Percentiles rank a stretch among this genome's conserved stretches.
Evolutionary conservation across 2,113 vertebrate species (phyloP).

Genomic region (Pithys albifrons): DNA sequence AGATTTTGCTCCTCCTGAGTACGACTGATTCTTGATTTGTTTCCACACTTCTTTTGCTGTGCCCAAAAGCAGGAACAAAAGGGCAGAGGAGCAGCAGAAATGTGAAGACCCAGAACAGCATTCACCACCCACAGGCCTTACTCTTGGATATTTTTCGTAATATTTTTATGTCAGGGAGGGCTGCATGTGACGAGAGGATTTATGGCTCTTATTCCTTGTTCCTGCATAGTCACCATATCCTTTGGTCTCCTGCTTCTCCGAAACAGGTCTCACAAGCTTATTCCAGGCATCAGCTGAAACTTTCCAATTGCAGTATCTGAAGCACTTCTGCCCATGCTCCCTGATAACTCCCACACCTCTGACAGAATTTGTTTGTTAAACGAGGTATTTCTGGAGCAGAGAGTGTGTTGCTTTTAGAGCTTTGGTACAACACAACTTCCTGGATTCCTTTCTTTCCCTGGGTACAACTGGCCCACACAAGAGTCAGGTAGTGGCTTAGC

Average conservation of each 20-base stretch:
- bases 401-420: rapidly evolving
- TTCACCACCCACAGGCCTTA: not conserved
- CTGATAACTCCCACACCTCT: not conserved
- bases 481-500: not conserved
- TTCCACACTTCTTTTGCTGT: slow-evolving; percentile 27
- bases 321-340: not conserved
- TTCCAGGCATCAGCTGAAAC: not conserved
- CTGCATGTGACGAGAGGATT: not conserved
- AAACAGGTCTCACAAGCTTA: not conserved
- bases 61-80: slow-evolving; percentile 51
- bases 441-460: not conserved
- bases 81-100: slow-evolving; percentile 20
- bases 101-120: not conserved
- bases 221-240: not conserved
- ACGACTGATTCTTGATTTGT: slow-evolving; percentile 5
- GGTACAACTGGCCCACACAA: not conserved
- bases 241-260: not conserved
- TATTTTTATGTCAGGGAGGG: not conserved
- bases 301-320: not conserved
- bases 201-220: slow-evolving; percentile 7
- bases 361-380: not conserved
- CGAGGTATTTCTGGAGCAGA: not conserved
- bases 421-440: not conserved
- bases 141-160: not conserved
- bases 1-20: slow-evolving; percentile 9